These are phyloP conservation scores for Spinus olivaceus DNA, from an alignment of 2,797 vertebrate genomes.

Conservation along the genomic window DNA sequence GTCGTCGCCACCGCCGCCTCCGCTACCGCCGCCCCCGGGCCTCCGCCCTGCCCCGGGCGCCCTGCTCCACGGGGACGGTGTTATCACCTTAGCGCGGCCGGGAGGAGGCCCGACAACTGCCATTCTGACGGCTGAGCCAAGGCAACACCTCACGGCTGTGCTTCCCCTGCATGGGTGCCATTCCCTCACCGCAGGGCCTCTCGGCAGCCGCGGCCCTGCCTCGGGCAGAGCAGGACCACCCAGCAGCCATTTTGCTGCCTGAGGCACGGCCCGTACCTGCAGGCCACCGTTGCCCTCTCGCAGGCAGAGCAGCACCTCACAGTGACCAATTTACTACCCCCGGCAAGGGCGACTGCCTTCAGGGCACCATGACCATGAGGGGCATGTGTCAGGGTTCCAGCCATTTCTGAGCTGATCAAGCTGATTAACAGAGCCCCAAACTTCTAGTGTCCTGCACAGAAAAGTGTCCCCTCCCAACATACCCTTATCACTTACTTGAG, in stretches of 20 bases:
- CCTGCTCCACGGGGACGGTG: accelerated
- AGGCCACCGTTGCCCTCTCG: accelerated
- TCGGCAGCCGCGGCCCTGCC: neutral
- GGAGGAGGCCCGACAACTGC: neutral
- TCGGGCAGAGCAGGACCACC: accelerated
- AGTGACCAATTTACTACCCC: neutral
- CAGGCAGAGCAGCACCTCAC: neutral
- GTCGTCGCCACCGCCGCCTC: accelerated
- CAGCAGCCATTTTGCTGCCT: neutral
- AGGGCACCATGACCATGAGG: neutral
- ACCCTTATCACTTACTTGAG: neutral
- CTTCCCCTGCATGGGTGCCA: accelerated
- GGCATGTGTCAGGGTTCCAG: accelerated
- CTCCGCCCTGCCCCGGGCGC: too few species aligned
- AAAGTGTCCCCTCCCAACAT: neutral
- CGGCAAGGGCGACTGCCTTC: neutral
- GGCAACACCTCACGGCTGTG: neutral
- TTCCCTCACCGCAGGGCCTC: neutral
- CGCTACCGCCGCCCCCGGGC: neutral
- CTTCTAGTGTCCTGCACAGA: neutral
- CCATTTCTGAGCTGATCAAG: neutral
- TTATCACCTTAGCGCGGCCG: accelerated
- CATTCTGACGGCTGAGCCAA: neutral
- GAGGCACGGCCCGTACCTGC: neutral
- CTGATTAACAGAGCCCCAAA: neutral